phyloP scores from a whole-genome alignment of 2,113 vertebrate species.

The Apistogramma diplotaenia region DNA sequence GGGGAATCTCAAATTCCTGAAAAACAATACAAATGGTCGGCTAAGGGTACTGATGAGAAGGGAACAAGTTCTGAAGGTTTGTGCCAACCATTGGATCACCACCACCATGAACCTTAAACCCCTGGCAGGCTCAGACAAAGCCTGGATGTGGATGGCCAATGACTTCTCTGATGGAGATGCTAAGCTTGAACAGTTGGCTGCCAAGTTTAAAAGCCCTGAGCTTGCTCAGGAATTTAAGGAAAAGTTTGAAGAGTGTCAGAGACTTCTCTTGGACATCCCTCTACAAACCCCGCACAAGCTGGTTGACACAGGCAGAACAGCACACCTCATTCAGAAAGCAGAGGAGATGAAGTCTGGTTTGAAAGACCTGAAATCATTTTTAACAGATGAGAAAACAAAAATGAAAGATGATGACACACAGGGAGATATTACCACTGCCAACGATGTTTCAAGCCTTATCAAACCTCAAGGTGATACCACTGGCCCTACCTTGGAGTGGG shows the following conservation, averaged over 20 bases:
- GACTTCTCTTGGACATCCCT: constrained; percentile 91
- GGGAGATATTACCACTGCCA: constrained; percentile 36
- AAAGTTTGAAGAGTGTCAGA: constrained; percentile 95
- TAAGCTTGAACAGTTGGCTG: constrained; percentile 88
- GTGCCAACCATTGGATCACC: constrained; percentile 98
- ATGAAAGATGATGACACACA: constrained; percentile 77
- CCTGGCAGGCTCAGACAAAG: constrained; percentile 91
- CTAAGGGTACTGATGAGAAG: constrained; percentile 93
- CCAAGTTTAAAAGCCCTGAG: constrained; percentile 94
- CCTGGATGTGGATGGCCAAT: constrained; percentile 95
- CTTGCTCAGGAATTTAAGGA: constrained; percentile 92
- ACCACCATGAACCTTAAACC: constrained; percentile 97
- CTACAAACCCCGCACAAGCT: constrained; percentile 97
- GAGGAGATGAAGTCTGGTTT: constrained; percentile 98
- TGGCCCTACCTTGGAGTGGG: constrained; percentile 90
- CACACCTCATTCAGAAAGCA: constrained; percentile 93
- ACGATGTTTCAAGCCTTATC: constrained; percentile 67
- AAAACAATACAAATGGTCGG: constrained; percentile 88
- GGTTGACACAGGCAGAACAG: constrained; percentile 89
- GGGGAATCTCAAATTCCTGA: constrained; percentile 91
- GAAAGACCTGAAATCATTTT: constrained; percentile 92
- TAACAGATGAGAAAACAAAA: constrained; percentile 89
- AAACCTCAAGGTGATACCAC: constrained; percentile 81
- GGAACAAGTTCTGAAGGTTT: constrained; percentile 97
- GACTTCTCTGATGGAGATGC: constrained; percentile 96